phyloP scores from a whole-genome alignment of 1,140 invertebrate species.

The Streblospio benedicti region DNA sequence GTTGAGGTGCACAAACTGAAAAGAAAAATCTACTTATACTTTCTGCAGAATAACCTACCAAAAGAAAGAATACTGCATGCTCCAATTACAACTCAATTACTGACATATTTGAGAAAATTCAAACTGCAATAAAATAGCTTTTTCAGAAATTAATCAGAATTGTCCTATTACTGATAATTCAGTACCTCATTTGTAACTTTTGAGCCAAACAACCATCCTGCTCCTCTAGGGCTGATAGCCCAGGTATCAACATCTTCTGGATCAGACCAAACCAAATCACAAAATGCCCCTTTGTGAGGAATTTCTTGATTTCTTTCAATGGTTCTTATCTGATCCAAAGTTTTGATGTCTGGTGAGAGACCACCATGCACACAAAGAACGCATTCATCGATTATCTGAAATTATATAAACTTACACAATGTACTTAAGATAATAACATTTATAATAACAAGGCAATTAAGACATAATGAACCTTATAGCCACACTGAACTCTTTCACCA shows the following conservation, averaged over 20 bases:
- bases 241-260: conserved; percentile 85
- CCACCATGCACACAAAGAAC: conserved; percentile 96
- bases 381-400: conserved; percentile 88
- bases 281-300: conserved; percentile 77
- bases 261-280: conserved; percentile 90
- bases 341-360: conserved; percentile 96
- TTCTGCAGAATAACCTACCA: no score
- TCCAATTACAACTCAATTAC: no score
- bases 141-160: no score
- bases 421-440: background rate
- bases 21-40: no score
- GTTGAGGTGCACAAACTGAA: conserved; percentile 92
- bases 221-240: conserved; percentile 95
- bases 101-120: no score
- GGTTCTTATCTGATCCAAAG: conserved; percentile 91
- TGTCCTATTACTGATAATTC: no score
- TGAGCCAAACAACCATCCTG: conserved; percentile 92
- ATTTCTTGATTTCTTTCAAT: conserved; percentile 96
- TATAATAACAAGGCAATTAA: background rate
- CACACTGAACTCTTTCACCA: no score
- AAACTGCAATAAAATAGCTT: background rate
- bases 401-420: conserved; percentile 38
- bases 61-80: no score
- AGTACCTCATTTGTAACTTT: conserved; percentile 77
- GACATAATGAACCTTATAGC: conserved; percentile 9